Conservation (phyloP, 2,797 vertebrate species). For the Rhinichthys osculus region DNA sequence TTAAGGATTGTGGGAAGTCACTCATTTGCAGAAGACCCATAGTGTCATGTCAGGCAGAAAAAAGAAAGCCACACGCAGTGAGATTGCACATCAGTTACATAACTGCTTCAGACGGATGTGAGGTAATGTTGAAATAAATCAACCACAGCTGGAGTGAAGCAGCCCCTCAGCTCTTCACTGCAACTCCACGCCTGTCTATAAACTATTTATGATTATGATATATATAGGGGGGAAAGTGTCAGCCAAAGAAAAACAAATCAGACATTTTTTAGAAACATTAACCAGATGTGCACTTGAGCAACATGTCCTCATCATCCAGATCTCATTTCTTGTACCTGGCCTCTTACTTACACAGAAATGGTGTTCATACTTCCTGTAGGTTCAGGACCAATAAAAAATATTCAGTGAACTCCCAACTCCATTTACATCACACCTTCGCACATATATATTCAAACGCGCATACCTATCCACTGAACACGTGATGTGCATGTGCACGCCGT, state of each 20-base stretch:
- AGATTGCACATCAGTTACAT: background rate
- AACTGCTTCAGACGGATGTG: constrained; percentile 18
- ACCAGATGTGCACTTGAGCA: background rate
- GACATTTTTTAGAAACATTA: background rate
- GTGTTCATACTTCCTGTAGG: background rate
- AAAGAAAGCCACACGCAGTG: background rate
- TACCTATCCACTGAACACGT: too few species aligned
- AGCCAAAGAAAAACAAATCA: background rate
- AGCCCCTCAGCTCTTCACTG: constrained; percentile 12
- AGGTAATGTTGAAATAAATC: constrained; percentile 23
- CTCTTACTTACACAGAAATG: background rate
- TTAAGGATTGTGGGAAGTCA: background rate
- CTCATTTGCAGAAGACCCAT: background rate
- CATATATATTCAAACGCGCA: too few species aligned
- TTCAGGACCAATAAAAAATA: background rate
- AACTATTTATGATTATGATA: background rate
- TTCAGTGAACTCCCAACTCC: background rate
- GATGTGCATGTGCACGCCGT: too few species aligned
- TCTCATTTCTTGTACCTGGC: background rate
- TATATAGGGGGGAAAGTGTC: too few species aligned
- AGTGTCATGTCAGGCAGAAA: background rate
- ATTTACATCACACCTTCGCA: background rate
- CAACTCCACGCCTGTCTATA: background rate
- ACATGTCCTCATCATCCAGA: background rate
- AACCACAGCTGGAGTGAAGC: constrained; percentile 28